Evolutionary conservation across 2,113 vertebrate species (phyloP).

Genomic region (Antechinus stuartii): DNA sequence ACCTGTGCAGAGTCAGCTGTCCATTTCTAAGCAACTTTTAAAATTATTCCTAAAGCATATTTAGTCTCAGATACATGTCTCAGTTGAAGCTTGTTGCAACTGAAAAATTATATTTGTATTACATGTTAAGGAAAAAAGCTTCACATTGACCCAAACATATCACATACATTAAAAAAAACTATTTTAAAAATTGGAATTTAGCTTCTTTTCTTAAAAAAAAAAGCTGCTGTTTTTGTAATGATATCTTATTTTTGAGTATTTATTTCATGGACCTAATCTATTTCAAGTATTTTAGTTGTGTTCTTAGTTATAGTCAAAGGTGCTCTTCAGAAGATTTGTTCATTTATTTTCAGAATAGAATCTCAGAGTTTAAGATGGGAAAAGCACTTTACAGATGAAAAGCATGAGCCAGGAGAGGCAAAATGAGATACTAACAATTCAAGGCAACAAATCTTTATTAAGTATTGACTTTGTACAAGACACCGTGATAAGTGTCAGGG

Average conservation of each 20-base stretch:
- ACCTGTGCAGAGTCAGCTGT: not conserved
- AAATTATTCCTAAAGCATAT: not conserved
- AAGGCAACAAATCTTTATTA: not conserved
- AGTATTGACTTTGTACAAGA: not conserved
- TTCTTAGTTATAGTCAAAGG: not conserved
- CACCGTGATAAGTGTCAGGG: not conserved
- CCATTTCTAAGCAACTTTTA: not conserved
- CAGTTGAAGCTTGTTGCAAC: not conserved
- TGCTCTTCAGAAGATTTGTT: not conserved
- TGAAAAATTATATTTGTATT: not conserved
- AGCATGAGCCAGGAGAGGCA: not conserved
- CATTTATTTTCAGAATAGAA: not conserved
- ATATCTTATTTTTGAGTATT: not conserved
- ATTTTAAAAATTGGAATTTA: not conserved
- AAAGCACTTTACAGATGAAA: not conserved
- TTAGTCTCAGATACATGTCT: not conserved
- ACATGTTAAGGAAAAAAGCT: not conserved
- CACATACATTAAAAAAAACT: not conserved
- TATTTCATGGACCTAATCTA: not conserved
- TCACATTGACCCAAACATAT: not conserved
- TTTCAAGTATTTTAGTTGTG: not conserved
- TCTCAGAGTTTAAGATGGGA: not conserved
- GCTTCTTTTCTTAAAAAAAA: not conserved
- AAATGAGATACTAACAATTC: not conserved
- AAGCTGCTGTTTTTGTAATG: not conserved